Conservation (phyloP, 1,140 invertebrate genomes). For the Cotesia chilonis region DNA sequence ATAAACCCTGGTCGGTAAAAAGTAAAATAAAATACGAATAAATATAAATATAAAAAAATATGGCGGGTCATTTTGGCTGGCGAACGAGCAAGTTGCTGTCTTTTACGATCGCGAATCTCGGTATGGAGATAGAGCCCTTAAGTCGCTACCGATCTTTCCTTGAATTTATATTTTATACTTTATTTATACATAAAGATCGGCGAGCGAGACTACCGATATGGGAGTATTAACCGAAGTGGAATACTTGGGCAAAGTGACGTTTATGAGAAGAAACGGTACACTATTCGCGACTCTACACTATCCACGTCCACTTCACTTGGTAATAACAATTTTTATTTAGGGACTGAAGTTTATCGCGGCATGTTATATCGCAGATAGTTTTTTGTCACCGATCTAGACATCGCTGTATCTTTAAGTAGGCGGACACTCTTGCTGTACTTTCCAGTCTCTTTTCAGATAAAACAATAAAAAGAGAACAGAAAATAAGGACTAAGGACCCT, state of each 20-base stretch:
- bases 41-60: no score
- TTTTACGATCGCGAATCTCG: conserved; percentile 31
- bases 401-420: no score
- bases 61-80: no score
- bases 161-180: neutral
- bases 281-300: conserved; percentile 44
- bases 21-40: no score
- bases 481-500: no score
- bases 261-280: conserved; percentile 53
- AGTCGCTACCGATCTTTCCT: conserved; percentile 42
- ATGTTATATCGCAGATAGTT: neutral
- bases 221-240: conserved; percentile 6
- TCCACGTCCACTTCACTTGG: conserved; percentile 41
- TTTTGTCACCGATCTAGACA: conserved; percentile 16
- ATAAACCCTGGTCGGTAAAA: conserved; percentile 38
- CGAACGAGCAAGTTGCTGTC: no score
- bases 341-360: neutral
- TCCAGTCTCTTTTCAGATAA: no score
- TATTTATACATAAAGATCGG: no score
- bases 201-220: neutral
- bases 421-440: no score
- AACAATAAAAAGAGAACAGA: no score
- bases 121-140: conserved; percentile 7
- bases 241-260: conserved; percentile 52
- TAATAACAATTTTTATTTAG: neutral